Percentiles rank a stretch among this genome's conserved stretches.
Evolutionary conservation across 2,888 invertebrate species (phyloP).

Genomic region (Anoncus sp.): DNA sequence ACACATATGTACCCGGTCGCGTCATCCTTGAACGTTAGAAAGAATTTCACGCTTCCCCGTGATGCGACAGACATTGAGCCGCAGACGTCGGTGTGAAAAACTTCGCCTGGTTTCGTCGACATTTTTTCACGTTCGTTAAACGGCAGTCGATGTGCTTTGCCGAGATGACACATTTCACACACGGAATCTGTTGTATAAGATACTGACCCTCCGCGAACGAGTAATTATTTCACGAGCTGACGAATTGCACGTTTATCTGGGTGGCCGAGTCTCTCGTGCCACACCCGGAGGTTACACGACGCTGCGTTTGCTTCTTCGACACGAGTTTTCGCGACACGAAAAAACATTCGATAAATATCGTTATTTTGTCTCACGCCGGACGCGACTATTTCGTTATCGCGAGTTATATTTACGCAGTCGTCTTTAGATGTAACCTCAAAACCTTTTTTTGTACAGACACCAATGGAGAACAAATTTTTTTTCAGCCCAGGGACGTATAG

Average conservation of each 20-base stretch:
- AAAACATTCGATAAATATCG: constrained; percentile 51
- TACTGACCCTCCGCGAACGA: no score
- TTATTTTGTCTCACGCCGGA: constrained; percentile 48
- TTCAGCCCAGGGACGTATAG: constrained; percentile 63
- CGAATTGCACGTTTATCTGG: constrained; percentile 49
- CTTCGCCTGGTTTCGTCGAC: no score
- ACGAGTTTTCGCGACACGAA: constrained; percentile 11
- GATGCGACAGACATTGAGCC: no score
- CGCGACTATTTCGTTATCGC: constrained; percentile 28
- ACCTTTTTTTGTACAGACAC: constrained; percentile 51
- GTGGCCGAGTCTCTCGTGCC: constrained; percentile 65
- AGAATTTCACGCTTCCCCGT: no score
- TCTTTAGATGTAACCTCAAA: constrained; percentile 41
- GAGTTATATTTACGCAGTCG: constrained; percentile 23
- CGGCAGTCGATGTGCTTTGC: no score
- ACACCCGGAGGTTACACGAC: constrained; percentile 34
- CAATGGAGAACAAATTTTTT: constrained; percentile 67
- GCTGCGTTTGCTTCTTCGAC: constrained; percentile 48
- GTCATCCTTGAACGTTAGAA: no score
- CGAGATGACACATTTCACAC: no score
- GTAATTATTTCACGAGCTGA: constrained; percentile 44
- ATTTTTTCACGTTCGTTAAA: no score
- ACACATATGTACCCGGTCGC: no score
- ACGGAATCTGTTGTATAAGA: no score
- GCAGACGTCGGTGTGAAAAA: no score